Evolutionary conservation across 2,888 invertebrate genomes (phyloP), one percentile per base, ranked within the genome.

Genomic region (Barypeithes pellucidus): DNA sequence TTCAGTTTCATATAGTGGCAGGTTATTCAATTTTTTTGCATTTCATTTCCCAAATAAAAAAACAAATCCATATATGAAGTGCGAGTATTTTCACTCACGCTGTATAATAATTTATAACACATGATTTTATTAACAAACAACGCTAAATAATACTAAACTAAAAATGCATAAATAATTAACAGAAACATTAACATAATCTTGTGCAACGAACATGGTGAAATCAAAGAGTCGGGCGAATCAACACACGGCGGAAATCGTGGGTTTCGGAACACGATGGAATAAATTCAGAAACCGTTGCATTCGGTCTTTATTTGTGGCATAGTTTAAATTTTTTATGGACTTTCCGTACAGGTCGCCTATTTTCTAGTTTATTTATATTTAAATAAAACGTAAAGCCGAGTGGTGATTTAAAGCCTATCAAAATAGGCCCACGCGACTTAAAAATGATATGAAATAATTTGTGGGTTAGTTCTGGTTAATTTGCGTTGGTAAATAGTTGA

Each of bases 201-300:
- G 73, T 60, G 73, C 65, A 73, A 73, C 54, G 36, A 36, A 24
- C 60, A 62, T 73, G 72, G 66, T 67, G 66, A 66, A 72, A 72
- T 72, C 66, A 65, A 66, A 45, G 47, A 71, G 47, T 65, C 59
- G 66, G 62, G 72, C 63, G 59, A 73, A 47, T 57, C 60, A 39
- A 69, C n/a, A n/a, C n/a, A n/a, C n/a, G 67, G 60, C 74, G 74
- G 74, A 74, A 74, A 74, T 70, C 74, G 74, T 74, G 74, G 74
- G 74, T 54, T 74, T 66, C 4, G 16, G 54, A 57, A 57, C 54
- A 69, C 52, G 69, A 66, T 52, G 52, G 61, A 69, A 69, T 73
- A 69, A 69, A 69, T 73, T 73, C 52, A 61, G 66, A 66, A 69
- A 65, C 62, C 72, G 67, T 67, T 66, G 59, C 66, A 71, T 67